Base-by-base conservation (phyloP, 1,140 invertebrate genomes). In the Bombus fervidus region DNA sequence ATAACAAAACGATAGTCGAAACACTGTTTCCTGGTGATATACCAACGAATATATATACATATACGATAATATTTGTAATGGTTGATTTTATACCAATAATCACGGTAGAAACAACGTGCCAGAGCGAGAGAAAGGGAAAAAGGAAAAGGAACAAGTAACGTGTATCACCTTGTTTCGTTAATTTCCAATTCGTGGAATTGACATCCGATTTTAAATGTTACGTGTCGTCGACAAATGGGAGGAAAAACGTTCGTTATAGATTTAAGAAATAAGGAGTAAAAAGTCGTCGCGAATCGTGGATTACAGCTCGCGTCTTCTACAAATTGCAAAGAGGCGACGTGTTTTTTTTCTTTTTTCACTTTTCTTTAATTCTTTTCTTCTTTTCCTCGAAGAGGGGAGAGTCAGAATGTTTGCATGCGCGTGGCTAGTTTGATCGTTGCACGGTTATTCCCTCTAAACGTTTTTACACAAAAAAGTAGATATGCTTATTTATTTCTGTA, bases 401-500 rank as follows among this genome's bases (percentile, higher is more conserved):
- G 4, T 3, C 28, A n/a, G 28, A 62, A 62, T n/a, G 59, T 62
- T 4, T 62, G 28, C 31, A 22, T 15, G 66, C 31, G 66, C 15
- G 18, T 68, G 31, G 15, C 15, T 8, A 66, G 13, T n/a, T 37
- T 0, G 12, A 18, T 66, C 37, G n/a, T 66, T 79, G 71, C 28
- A 74, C 72, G 72, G 3, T 53, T 74, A 74, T 43, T 12, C n/a
- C 10, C 2, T 31, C 1, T 74, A 22, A 66, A 76, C 28, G 57
- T 1, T 47, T 43, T 12, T 12, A 15, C 31, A 9, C 12, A 69
- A 37, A 28, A 39, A 37, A 25, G 22, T 57, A 6, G 6, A 3
- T 28, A n/a, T 5, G n/a, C 22, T 34, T 53, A 34, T 83, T 83
- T 83, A 77, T 77, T 77, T 77, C 41, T 10, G 28, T 53, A 53